Conservation (phyloP, 2,113 vertebrate species). For the Chrysochloris asiatica region DNA sequence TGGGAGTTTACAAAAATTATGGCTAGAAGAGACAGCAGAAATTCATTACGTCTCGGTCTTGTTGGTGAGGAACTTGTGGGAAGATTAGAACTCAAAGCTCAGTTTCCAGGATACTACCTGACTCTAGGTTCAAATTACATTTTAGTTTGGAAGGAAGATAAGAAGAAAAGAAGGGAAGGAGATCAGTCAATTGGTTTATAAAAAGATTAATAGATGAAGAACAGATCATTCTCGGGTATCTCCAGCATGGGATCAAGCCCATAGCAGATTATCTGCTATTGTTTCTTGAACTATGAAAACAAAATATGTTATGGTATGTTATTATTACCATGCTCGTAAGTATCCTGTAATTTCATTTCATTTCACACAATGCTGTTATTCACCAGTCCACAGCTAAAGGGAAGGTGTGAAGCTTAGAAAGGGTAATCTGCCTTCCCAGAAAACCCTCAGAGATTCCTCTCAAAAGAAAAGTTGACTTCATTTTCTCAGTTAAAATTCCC, state of each 20-base stretch:
- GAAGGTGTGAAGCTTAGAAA: not conserved
- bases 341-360: conserved; percentile 53
- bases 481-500: not conserved
- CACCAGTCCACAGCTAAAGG: not conserved
- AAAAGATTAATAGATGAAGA: conserved; percentile 2
- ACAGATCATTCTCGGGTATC: not conserved
- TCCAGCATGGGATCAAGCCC: not conserved
- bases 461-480: not conserved
- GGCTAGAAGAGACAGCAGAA: too few species aligned
- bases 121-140: not conserved
- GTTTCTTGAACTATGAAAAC: not conserved
- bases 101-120: not conserved
- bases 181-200: not conserved
- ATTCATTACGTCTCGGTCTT: too few species aligned
- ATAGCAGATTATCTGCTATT: not conserved
- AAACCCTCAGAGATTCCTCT: conserved; percentile 19
- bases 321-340: not conserved
- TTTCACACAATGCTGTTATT: not conserved
- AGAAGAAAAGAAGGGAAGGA: not conserved
- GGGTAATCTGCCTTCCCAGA: not conserved
- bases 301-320: not conserved
- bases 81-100: conserved; percentile 6
- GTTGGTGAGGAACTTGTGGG: not conserved
- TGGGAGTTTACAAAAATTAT: too few species aligned
- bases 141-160: not conserved